A percentile compares a stretch with the other conserved stretches of the same genome.
phyloP scores from a whole-genome alignment of 2,113 vertebrate genomes.

The Tupaia chinensis region DNA sequence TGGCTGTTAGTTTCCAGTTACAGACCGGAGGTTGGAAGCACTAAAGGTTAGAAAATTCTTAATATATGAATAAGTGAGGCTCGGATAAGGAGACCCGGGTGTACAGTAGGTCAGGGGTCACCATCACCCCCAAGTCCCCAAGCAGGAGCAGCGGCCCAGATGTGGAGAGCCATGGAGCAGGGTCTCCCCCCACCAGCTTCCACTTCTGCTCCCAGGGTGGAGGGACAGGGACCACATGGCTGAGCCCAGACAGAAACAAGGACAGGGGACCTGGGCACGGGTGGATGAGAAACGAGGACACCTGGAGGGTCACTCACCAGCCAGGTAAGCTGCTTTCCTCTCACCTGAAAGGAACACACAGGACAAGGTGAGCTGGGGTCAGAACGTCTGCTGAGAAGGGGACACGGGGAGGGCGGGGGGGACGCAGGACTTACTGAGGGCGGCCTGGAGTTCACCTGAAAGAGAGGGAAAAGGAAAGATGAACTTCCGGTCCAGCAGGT shows the following conservation, averaged over 20 bases:
- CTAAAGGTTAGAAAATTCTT: neutral
- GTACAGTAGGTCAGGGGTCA: too few species aligned
- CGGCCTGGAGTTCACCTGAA: slow-evolving; percentile 15
- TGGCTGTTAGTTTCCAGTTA: too few species aligned
- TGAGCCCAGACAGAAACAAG: neutral
- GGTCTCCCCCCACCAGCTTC: neutral
- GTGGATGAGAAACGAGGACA: too few species aligned
- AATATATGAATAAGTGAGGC: rapidly evolving
- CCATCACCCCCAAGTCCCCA: neutral
- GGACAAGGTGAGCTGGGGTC: neutral
- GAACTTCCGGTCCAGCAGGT: too few species aligned
- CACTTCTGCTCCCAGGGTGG: neutral
- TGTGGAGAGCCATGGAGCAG: neutral
- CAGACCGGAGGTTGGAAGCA: neutral
- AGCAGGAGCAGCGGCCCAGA: neutral
- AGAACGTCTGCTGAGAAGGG: too few species aligned
- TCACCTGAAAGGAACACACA: slow-evolving; percentile 4
- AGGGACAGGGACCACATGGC: too few species aligned
- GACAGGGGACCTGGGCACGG: neutral
- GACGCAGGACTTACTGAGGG: neutral
- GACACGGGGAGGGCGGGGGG: too few species aligned
- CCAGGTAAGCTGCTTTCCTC: neutral
- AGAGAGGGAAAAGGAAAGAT: neutral
- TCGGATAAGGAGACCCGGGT: too few species aligned
- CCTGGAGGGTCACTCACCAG: slow-evolving; percentile 22